phyloP scores from a whole-genome alignment of 1,140 invertebrate genomes.

The Wasmannia auropunctata region DNA sequence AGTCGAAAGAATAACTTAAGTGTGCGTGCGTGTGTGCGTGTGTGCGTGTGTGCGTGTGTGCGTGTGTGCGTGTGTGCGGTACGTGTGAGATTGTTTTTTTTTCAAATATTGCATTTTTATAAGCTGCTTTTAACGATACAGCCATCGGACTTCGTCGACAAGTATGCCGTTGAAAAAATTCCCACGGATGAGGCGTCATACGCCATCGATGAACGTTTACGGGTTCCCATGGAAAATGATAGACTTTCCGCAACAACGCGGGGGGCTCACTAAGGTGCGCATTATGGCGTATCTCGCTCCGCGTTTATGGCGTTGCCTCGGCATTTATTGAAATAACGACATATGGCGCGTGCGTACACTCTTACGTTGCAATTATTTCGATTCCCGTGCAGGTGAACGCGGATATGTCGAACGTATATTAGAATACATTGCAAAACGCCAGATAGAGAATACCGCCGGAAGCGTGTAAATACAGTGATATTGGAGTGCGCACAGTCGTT shows the following conservation, averaged over 20 bases:
- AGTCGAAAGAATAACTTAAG: too few species aligned
- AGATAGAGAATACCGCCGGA: slow-evolving; percentile 28
- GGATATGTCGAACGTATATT: slow-evolving; percentile 34
- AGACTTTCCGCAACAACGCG: slow-evolving; percentile 73
- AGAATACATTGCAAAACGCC: slow-evolving; percentile 33
- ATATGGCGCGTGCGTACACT: slow-evolving; percentile 69
- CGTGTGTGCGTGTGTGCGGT: too few species aligned
- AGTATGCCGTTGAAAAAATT: slow-evolving; percentile 57
- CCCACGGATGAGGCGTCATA: slow-evolving; percentile 69
- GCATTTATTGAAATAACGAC: slow-evolving; percentile 65
- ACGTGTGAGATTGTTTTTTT: background rate
- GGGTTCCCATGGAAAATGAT: slow-evolving; percentile 75
- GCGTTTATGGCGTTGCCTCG: slow-evolving; percentile 58
- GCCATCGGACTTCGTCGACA: background rate
- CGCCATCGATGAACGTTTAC: slow-evolving; percentile 63
- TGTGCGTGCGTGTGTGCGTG: too few species aligned
- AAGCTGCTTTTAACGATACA: background rate
- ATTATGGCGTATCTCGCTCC: slow-evolving; percentile 72
- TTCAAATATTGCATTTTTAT: background rate
- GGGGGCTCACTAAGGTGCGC: slow-evolving; percentile 60
- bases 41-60: too few species aligned
- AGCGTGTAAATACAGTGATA: slow-evolving; percentile 12
- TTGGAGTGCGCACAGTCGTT: background rate
- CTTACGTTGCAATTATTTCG: slow-evolving; percentile 15
- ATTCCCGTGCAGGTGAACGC: slow-evolving; percentile 13